phyloP scores from a whole-genome alignment of 2,113 vertebrate species.

The Catharus minimus region DNA sequence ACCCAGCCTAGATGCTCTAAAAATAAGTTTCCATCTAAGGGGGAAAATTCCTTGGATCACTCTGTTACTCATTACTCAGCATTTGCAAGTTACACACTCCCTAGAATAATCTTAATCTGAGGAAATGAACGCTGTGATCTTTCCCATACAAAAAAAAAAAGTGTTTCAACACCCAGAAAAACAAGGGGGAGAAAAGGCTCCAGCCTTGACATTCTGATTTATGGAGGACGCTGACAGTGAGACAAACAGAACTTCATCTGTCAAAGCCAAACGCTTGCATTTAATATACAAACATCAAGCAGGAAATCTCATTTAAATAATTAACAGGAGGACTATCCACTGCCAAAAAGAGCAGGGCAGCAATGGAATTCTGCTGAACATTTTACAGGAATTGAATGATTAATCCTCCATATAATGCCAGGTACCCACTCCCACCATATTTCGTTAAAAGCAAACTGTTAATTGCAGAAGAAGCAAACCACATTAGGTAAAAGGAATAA shows the following conservation, averaged over 20 bases:
- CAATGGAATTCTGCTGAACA: not conserved
- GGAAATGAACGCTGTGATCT: not conserved
- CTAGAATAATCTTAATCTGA: not conserved
- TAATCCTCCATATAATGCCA: not conserved
- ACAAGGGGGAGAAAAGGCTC: not conserved
- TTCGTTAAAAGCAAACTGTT: not conserved
- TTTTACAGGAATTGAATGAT: not conserved
- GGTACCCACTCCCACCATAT: not conserved
- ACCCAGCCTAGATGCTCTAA: not conserved
- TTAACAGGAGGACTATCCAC: not conserved
- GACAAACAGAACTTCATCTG: not conserved
- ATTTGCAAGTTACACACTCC: not conserved
- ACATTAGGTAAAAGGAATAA: not conserved
- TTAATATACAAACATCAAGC: not conserved
- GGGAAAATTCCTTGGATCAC: not conserved
- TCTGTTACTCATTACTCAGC: not conserved
- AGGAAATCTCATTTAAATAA: slow-evolving; percentile 8
- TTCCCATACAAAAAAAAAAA: not conserved
- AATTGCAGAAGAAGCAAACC: not conserved
- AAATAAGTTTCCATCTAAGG: not conserved
- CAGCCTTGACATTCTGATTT: not conserved
- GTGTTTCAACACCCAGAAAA: not conserved
- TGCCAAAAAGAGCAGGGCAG: not conserved
- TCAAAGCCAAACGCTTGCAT: not conserved
- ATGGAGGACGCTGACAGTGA: not conserved